Base-by-base conservation (phyloP, 2,888 invertebrate genomes). In the Leucophenga montana region DNA sequence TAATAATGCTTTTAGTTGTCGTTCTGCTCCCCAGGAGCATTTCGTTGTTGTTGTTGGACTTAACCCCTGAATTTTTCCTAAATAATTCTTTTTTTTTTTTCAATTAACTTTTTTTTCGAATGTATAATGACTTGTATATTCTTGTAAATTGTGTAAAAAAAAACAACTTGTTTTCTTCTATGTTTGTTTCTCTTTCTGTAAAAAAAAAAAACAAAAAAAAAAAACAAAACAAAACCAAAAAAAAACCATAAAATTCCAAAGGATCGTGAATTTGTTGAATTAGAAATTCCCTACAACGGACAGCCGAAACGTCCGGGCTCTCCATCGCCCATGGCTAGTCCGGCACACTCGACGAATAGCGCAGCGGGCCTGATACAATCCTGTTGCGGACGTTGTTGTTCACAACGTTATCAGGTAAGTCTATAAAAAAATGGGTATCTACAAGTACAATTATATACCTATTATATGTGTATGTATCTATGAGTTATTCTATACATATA, bases 231-330 rank as follows among this genome's bases (percentile, higher is more conserved):
- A 16, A 50, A 50, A 50, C 6, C 27, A 39, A 39, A 39, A 5
- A 39, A 5, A 33, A 56, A 56, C 31, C 27, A 16, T 13, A 44
- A 66, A 53, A 67, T 31, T 22, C 4, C 33, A 69, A 74, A 97
- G 97, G 97, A 98, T 90, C 95, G 98, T 70, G 97, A 98, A 90
- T 98, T 98, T 90, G 95, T 97, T 78, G 98, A 98, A 90, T 92
- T 97, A 91, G 98, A 98, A 88, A 94, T 95, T 86, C 95, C 97
- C 22, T 97, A 93, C 90, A 98, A 97, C 89, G 97, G 95, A 95
- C 96, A 96, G 79, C 96, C 95, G 66, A 97, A 96, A 90, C 92
- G 97, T 87, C 96, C 97, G 0, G 95, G 95, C 13, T 95, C 95
- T 62, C 95, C 95, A 59, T 95, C 95, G 56, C 95, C 96, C 20